Base-by-base conservation (phyloP, 2,888 invertebrate species). In the Sinodicranocentrus sp. region DNA sequence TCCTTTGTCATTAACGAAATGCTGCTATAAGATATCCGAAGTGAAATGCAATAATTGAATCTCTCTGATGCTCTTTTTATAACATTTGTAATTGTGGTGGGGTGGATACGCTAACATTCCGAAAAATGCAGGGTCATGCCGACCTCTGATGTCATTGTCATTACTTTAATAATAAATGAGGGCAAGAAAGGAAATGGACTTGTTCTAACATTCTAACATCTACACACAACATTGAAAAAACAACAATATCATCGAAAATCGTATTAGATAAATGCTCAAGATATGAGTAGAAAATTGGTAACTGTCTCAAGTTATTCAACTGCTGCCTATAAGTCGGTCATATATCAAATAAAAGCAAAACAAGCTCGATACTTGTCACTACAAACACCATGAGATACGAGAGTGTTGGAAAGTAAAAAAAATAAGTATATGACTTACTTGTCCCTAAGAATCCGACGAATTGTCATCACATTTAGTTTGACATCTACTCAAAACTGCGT, bases 1-100 rank as follows among this genome's bases (percentile, higher is more conserved):
- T 28, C 21, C 54, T 67, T 52, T 57, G 68, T 68, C 59, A 77
- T 68, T 77, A 76, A 67, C 76, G 59, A 77, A 77, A 59, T 57
- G 5, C n/a, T n/a, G n/a, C 52, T 19, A 52, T 63, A 44, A 65
- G 48, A 54, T 54, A 52, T 70, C 21, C 19, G 15, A 25, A 57
- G 28, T 43, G 59, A 19, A 48, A 39, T 73, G 73, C 63, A 43
- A 63, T 63, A 63, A 43, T 63, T 48, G 33, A 73, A 61, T n/a
- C 71, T 70, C 3, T 48, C 3, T 10, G 33, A 33, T 33, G 33
- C 33, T 33, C 33, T 33, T 10, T 33, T 33, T 33, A 33, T 10
- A 33, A 33, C 33, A 33, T 10, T 33, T 33, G 33, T 33, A 33
- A 33, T 33, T 33, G 33, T 33, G 5, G 33, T 6, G 33, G 10